phyloP scores from a whole-genome alignment of 2,888 invertebrate genomes.

The Matsumyia berberina region DNA sequence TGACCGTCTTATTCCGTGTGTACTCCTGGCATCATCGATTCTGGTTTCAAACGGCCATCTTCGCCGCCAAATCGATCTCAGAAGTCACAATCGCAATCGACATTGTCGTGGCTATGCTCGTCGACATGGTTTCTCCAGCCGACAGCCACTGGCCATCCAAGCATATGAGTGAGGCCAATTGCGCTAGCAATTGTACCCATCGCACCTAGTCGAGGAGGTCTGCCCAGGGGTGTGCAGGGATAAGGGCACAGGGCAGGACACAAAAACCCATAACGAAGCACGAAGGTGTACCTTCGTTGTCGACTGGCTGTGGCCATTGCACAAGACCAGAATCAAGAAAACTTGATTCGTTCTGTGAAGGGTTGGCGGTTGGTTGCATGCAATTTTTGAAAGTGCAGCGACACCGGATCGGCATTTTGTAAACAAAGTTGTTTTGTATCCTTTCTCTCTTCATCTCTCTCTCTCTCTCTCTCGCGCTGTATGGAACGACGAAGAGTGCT shows the following conservation, averaged over 20 bases:
- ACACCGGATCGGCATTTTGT: constrained; percentile 52
- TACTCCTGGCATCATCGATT: constrained; percentile 53
- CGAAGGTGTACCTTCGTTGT: constrained; percentile 3
- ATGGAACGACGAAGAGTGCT: constrained; percentile 25
- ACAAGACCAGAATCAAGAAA: constrained; percentile 9
- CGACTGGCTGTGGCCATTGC: neutral
- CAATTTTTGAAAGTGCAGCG: constrained; percentile 57
- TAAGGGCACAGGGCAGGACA: constrained; percentile 45
- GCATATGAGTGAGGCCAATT: constrained; percentile 62
- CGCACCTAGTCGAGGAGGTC: neutral
- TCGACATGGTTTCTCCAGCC: constrained; percentile 7
- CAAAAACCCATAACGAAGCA: constrained; percentile 53
- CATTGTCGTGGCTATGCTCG: constrained; percentile 8
- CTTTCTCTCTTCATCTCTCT: neutral
- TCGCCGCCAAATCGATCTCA: constrained; percentile 33
- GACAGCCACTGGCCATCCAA: constrained; percentile 35
- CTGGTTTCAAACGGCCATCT: constrained; percentile 31
- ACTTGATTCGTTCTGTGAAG: constrained; percentile 28
- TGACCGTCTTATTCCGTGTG: constrained; percentile 52
- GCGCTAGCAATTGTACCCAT: constrained; percentile 49
- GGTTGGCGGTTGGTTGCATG: constrained; percentile 18
- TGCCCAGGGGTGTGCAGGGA: neutral
- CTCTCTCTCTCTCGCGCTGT: neutral
- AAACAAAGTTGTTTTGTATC: constrained; percentile 43
- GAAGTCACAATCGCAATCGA: constrained; percentile 38